Evolutionary conservation across 2,888 invertebrate genomes (phyloP).

Genomic region (Mylabris sibirica): DNA sequence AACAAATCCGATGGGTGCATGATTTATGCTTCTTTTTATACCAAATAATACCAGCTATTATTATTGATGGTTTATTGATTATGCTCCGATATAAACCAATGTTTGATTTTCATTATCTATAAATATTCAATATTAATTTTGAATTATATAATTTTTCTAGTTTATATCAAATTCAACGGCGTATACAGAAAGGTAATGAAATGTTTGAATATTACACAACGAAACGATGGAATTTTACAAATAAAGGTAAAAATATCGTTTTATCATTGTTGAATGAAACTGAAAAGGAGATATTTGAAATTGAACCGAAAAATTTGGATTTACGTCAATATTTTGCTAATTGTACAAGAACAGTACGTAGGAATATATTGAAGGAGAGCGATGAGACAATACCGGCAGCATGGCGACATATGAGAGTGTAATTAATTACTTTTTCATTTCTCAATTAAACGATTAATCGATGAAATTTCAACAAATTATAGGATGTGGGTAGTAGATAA

Average conservation of each 20-base stretch:
- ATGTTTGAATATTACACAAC: slow-evolving; percentile 90
- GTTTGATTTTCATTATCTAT: slow-evolving; percentile 64
- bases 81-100: slow-evolving; percentile 85
- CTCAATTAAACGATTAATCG: background rate
- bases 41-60: slow-evolving; percentile 88
- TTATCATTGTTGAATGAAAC: slow-evolving; percentile 68
- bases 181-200: slow-evolving; percentile 83
- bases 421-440: slow-evolving; percentile 47
- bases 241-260: slow-evolving; percentile 68
- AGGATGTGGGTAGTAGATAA: slow-evolving; percentile 90
- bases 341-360: slow-evolving; percentile 79
- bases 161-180: slow-evolving; percentile 79
- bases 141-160: slow-evolving; percentile 64
- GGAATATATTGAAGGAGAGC: slow-evolving; percentile 80
- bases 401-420: slow-evolving; percentile 79
- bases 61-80: slow-evolving; percentile 79
- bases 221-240: slow-evolving; percentile 87
- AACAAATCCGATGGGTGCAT: slow-evolving; percentile 77
- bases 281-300: slow-evolving; percentile 71
- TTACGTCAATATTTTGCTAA: slow-evolving; percentile 81
- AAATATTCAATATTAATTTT: background rate
- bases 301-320: slow-evolving; percentile 75
- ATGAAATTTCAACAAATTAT: slow-evolving; percentile 54
- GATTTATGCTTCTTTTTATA: slow-evolving; percentile 83
- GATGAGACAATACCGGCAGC: slow-evolving; percentile 82